phyloP scores from a whole-genome alignment of 2,113 vertebrate genomes.

The Ameiurus melas region DNA sequence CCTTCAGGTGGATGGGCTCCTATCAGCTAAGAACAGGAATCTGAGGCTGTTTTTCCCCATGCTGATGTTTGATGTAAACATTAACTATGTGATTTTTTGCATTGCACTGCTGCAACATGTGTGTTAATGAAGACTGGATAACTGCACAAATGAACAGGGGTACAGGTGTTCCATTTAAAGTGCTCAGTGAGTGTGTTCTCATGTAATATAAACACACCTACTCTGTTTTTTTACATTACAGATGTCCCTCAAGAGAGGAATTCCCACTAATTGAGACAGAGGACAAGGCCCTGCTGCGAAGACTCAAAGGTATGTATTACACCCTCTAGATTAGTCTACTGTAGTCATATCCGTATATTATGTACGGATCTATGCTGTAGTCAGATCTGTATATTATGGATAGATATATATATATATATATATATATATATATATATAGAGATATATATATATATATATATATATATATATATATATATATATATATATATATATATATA shows the following conservation, averaged over 20 bases:
- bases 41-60: background rate
- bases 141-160: background rate
- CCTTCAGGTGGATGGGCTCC: background rate
- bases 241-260: constrained; percentile 84
- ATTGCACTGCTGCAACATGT: background rate
- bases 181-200: background rate
- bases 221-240: constrained; percentile 55
- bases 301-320: constrained; percentile 79
- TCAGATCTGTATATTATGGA: background rate
- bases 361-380: too few species aligned
- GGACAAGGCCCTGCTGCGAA: constrained; percentile 81
- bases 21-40: background rate
- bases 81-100: background rate
- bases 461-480: too few species aligned
- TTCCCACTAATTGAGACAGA: constrained; percentile 90
- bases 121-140: background rate
- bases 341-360: background rate
- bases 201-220: background rate
- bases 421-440: too few species aligned
- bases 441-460: too few species aligned
- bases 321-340: background rate
- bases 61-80: background rate
- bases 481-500: too few species aligned
- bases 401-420: too few species aligned
- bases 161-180: background rate